Percentiles rank a stretch among this genome's conserved stretches.
phyloP scores from a whole-genome alignment of 2,113 vertebrate genomes.

The Oncorhynchus mykiss region DNA sequence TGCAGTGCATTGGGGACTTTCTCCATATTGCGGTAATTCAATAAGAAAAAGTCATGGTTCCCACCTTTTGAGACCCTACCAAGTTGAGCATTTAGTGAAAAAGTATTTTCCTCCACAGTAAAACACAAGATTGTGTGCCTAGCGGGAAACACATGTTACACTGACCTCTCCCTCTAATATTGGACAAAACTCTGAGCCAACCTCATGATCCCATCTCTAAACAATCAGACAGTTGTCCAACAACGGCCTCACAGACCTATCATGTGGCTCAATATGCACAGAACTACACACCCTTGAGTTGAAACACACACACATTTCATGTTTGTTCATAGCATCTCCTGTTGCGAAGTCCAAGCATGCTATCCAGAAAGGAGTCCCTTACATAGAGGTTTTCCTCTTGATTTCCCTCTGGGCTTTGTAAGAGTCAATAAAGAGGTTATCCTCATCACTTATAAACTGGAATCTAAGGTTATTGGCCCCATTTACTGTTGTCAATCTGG shows the following conservation, averaged over 20 bases:
- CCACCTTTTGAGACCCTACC: not conserved
- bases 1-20: too few species aligned
- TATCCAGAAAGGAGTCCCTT: constrained; percentile 26
- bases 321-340: not conserved
- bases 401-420: constrained; percentile 41
- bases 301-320: constrained; percentile 4
- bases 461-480: constrained; percentile 28
- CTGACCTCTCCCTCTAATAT: constrained; percentile 14
- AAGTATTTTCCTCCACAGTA: not conserved
- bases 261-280: constrained; percentile 37
- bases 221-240: not conserved
- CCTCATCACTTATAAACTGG: constrained; percentile 49
- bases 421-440: constrained; percentile 27
- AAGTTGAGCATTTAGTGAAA: not conserved
- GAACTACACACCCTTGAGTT: constrained; percentile 40
- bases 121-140: not conserved
- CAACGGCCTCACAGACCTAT: constrained; percentile 28
- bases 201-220: constrained; percentile 10
- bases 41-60: too few species aligned
- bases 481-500: constrained; percentile 64
- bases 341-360: constrained; percentile 23
- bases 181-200: constrained; percentile 1
- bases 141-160: not conserved
- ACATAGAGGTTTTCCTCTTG: constrained; percentile 40
- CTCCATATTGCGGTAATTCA: too few species aligned